Conservation (phyloP, 2,113 vertebrate genomes). For the Chloroceryle aenea region DNA sequence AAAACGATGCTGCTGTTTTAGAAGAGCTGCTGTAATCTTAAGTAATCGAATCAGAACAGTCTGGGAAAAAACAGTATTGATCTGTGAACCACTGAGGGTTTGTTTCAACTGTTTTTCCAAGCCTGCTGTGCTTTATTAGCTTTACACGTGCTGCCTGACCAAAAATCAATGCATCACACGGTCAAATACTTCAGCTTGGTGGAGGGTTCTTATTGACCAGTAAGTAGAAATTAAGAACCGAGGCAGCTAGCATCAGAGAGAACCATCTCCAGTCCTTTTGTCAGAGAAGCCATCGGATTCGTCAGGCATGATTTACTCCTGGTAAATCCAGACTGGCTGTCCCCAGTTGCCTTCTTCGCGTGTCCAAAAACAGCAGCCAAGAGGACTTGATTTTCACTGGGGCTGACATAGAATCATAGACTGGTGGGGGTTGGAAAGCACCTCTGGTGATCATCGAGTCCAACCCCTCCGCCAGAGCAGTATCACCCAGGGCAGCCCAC, state of each 20-base stretch:
- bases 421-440: no score
- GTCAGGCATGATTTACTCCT: neutral
- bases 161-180: neutral
- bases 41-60: neutral
- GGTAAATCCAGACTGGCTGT: neutral
- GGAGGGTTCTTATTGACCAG: neutral
- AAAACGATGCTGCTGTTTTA: neutral
- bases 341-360: neutral
- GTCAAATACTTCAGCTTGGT: neutral
- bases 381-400: neutral
- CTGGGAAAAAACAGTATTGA: neutral
- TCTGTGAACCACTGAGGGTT: neutral
- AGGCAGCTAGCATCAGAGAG: neutral
- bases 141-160: neutral
- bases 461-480: no score
- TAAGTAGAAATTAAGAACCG: neutral
- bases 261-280: neutral
- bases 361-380: neutral
- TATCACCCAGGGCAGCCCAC: no score
- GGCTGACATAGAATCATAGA: neutral
- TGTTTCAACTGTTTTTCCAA: neutral
- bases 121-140: neutral
- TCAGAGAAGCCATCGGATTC: neutral
- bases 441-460: no score
- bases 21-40: neutral